Base-by-base conservation (phyloP, 2,797 vertebrate species). In the Peromyscus melanophrys region DNA sequence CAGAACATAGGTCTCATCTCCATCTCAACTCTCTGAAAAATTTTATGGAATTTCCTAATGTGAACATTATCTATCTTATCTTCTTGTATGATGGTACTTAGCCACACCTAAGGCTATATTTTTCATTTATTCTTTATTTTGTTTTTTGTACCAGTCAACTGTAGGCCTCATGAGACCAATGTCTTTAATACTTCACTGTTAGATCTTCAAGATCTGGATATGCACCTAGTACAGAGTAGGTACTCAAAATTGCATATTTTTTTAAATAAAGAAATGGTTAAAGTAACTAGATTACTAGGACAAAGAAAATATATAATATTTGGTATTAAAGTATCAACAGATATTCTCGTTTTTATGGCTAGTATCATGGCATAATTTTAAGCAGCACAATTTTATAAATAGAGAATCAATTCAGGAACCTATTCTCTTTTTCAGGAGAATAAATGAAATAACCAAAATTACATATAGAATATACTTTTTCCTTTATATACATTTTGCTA, bases 1-100 rank as follows among this genome's bases (percentile, higher is more conserved):
- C 59, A 94, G 46, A 92, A 85, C 4, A 92, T 55, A 93, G 34
- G 2, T 78, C 25, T 96, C 34, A 78, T n/a, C 7, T 81, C 61
- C 77, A 27, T 12, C 25, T 25, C 8, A 59, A 7, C 0, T 94
- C 12, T 69, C 2, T 67, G 40, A 67, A 13, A 21, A 4, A 75
- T 4, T 2, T 90, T 86, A 65, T 3, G 27, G 12, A 43, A 73
- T 84, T 2, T 4, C 8, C 6, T 37, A 11, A 0, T 43, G 40
- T 81, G 40, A 81, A 85, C 12, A 69, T 96, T 52, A 40, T 84
- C 4, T 27, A 29, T 1, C 3, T 94, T 37, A 75, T 81, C 10
- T 31, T 21, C 10, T 5, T 55, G 1, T 63, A 5, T 57, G 40
- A 77, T 12, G 55, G 4, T 13, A 80, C 6, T 61, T 65, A 75